Evolutionary conservation across 1,140 invertebrate genomes (phyloP), one percentile per base, ranked within the genome.

Genomic region (Hylaeus anthracinus): DNA sequence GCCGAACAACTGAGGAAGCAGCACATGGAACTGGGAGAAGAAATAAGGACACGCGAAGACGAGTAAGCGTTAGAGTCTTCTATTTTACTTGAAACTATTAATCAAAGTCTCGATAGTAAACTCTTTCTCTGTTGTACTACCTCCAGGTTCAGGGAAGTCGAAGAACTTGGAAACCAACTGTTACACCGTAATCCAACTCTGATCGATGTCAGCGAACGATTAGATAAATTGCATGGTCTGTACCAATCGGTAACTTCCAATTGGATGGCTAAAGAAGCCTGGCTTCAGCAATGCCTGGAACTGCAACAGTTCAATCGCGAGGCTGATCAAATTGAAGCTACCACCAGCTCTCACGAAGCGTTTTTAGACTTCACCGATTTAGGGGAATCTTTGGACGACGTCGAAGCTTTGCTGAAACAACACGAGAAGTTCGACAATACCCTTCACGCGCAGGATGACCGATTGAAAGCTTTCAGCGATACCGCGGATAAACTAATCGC

Each of bases 401-500:
- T 99, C 8, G 98, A 99, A 90, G 97, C 97, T 4, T 94, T 99
- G 56, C 92, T 99, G 15, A 99, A 99, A 92, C 95, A 98, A 65
- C 99, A 99, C 89, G 96, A 97, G 89, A 98, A 99, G 91, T 98
- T 99, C 92, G 97, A 98, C 89, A 98, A 98, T 88, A 98, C 98
- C 39, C 94, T 99, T 4, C 95, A 96, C 76, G 98, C 98, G 15
- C 98, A 99, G 93, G 98, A 99, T 90, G 98, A 99, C 86, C 95
- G 98, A 70, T 90, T 99, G 0, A 96, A 97, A 83, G 95, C 95
- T 5, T 98, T 99, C 89, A 96, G 95, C 88, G 97, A 98, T 83
- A 96, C 96, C 69, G 98, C 98, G 0, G 96, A 98, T 86, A 96
- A 96, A 88, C 93, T 99, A 6, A 97, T 98, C 80, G 95, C 94